Base-by-base conservation (phyloP, 2,888 invertebrate species). In the Oasisia sp. region DNA sequence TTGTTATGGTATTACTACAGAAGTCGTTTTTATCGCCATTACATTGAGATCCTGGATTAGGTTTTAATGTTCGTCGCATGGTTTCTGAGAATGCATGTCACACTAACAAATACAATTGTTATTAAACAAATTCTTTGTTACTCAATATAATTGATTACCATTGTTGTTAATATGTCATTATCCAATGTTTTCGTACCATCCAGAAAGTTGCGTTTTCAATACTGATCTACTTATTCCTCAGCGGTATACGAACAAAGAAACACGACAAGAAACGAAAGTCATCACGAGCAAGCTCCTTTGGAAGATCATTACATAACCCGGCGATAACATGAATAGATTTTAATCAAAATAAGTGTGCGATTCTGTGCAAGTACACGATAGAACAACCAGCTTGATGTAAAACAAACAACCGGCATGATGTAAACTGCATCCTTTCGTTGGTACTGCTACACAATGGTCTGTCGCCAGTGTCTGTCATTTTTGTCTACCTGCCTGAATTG, bases 151-250 rank as follows among this genome's bases (percentile, higher is more conserved):
- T 27, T 4, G 74, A 19, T 19, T 74, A 27, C 4, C 7, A 19
- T 19, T 74, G 74, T 27, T 74, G n/a, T 74, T 74, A 74, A 74
- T 74, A 19, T 74, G 74, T n/a, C 19, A 27, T 27, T 19, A 7
- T 27, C 19, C 7, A 50, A 74, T 7, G 74, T 74, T 74, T 74
- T 74, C 27, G 74, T 74, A 19, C 74, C 74, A 27, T 74, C 27
- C 74, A 74, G 74, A 74, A 74, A 74, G 74, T n/a, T 19, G 74
- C 74, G 74, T 74, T 74, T 74, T 74, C 74, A 74, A 27, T 74
- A 5, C 74, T 27, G 27, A 74, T 27, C 74, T 14, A n/a, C 74
- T 19, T 74, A 27, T 74, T 1, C 27, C 3, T 74, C n/a, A 74
- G 74, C 74, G 74, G n/a, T n/a, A 74, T 2, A 74, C n/a, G 74